These are phyloP conservation scores for Bettongia penicillata DNA, from an alignment of 2,113 vertebrate species.

Conservation along the genomic window DNA sequence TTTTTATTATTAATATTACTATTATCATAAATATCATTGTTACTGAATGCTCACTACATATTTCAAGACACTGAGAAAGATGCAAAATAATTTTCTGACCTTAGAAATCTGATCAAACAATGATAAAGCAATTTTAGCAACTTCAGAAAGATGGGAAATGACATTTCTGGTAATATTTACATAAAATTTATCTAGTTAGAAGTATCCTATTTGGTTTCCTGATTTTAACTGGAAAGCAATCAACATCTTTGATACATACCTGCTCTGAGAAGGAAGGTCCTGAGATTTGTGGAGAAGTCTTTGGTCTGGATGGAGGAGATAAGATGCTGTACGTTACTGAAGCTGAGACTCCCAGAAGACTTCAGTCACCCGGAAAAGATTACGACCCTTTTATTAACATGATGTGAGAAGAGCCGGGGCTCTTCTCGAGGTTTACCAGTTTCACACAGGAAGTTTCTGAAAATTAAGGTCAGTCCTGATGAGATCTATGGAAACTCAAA, in stretches of 20 bases:
- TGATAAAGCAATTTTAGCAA: not conserved
- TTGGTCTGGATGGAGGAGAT: not conserved
- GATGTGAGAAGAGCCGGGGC: not conserved
- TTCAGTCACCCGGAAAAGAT: not conserved
- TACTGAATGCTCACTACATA: not conserved
- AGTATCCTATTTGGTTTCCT: not conserved
- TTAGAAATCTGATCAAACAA: not conserved
- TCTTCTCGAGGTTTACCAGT: not conserved
- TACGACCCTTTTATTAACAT: not conserved
- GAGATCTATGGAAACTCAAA: not conserved
- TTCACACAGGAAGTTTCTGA: not conserved
- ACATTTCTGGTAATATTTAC: not conserved
- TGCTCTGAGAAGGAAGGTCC: not conserved
- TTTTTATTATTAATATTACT: not conserved
- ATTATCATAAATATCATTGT: not conserved
- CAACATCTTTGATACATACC: not conserved
- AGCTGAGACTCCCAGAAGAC: not conserved
- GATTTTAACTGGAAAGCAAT: not conserved
- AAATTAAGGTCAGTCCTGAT: not conserved
- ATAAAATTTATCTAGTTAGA: not conserved
- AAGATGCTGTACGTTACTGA: not conserved
- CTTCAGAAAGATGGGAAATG: not conserved
- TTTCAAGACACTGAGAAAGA: not conserved
- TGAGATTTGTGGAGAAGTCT: not conserved
- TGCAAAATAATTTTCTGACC: not conserved